phyloP scores from a whole-genome alignment of 2,797 vertebrate species.

The Cynopterus sphinx region DNA sequence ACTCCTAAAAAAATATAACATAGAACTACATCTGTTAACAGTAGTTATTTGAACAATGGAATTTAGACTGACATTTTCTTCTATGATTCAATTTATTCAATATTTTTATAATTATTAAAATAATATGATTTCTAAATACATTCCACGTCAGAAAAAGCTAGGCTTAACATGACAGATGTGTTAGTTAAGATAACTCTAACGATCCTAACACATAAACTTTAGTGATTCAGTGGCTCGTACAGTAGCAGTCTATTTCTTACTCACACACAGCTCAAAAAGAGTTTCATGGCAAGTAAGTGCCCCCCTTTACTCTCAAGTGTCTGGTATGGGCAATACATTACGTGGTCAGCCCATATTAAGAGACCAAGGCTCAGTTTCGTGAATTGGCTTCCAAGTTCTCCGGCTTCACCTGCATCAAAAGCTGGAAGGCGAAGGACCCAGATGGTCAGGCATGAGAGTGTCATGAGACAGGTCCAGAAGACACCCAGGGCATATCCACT shows the following conservation, averaged over 20 bases:
- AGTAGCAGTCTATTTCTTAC: neutral
- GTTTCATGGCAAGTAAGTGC: neutral
- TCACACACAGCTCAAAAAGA: neutral
- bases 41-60: neutral
- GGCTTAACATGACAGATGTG: neutral
- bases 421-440: too few species aligned
- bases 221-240: neutral
- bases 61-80: neutral
- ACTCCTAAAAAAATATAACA: neutral
- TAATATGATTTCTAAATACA: neutral
- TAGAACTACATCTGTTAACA: neutral
- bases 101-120: neutral
- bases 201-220: neutral
- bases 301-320: neutral
- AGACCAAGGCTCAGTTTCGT: neutral
- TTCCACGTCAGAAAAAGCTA: neutral
- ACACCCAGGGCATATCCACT: neutral
- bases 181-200: neutral
- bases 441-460: neutral
- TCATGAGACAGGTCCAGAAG: neutral
- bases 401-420: neutral
- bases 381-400: neutral
- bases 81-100: neutral
- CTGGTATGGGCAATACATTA: neutral
- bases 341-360: neutral